A percentile compares a stretch with the other conserved stretches of the same genome.
Evolutionary conservation across 2,888 invertebrate species (phyloP).

Genomic region (Chydorus sphaericus): DNA sequence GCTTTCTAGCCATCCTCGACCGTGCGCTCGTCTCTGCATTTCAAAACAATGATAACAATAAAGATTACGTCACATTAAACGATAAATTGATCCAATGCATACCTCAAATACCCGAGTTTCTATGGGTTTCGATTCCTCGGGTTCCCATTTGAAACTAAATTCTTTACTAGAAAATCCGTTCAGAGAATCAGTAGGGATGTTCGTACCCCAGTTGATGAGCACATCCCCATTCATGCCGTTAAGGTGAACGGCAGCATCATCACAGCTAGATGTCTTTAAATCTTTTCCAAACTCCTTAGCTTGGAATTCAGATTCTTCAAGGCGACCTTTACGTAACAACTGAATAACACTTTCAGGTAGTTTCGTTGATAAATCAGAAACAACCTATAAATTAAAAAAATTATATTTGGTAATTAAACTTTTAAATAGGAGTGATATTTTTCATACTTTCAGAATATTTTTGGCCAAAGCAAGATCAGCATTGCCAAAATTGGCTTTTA

Average conservation of each 20-base stretch:
- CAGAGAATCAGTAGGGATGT: not conserved
- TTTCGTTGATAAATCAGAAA: not conserved
- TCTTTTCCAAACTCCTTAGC: not conserved
- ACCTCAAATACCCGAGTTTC: not conserved
- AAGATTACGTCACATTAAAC: no score
- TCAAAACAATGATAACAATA: not conserved
- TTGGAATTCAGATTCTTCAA: not conserved
- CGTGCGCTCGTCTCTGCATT: not conserved
- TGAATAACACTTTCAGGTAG: not conserved
- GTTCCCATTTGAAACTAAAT: not conserved
- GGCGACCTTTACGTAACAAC: not conserved
- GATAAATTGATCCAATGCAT: not conserved
- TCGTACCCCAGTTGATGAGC: not conserved
- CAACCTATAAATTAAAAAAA: not conserved
- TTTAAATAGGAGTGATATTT: not conserved
- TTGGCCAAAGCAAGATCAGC: not conserved
- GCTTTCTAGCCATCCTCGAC: constrained; percentile 31
- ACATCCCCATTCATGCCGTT: not conserved
- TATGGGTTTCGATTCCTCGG: not conserved
- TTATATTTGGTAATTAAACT: not conserved
- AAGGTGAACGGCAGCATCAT: not conserved
- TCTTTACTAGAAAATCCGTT: not conserved
- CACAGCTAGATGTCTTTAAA: not conserved
- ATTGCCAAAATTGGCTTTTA: not conserved
- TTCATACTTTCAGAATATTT: not conserved